Conservation (phyloP, 2,797 vertebrate genomes). For the Prionace glauca region DNA sequence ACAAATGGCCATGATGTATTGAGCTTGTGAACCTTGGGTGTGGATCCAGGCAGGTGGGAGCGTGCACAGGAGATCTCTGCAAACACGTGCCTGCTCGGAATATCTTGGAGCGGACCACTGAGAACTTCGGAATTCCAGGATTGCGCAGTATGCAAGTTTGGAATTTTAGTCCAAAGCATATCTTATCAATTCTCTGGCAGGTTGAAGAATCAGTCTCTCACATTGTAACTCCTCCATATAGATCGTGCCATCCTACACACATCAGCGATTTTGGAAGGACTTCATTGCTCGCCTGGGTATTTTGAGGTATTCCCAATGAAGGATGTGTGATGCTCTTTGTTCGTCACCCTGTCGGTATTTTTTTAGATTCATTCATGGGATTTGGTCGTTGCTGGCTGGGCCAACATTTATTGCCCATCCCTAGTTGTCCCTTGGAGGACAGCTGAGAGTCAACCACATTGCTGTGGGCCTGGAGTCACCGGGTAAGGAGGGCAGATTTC, state of each 20-base stretch:
- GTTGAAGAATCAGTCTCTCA: neutral
- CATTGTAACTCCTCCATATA: neutral
- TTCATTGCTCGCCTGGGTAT: neutral
- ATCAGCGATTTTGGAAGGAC: neutral
- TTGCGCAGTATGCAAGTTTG: neutral
- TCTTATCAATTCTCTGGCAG: neutral
- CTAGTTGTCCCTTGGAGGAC: too few relatives aligned
- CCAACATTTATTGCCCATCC: too few relatives aligned
- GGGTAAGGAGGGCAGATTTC: too few relatives aligned
- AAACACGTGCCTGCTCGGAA: neutral
- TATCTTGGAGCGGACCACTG: neutral
- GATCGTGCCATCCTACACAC: neutral
- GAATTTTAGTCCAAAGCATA: constrained; percentile 1
- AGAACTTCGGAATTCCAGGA: neutral
- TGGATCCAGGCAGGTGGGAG: neutral
- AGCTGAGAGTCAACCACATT: too few relatives aligned
- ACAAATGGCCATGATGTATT: too few relatives aligned
- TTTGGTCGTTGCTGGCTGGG: too few relatives aligned
- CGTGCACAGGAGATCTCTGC: neutral
- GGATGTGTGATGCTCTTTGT: neutral
- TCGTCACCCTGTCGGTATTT: neutral
- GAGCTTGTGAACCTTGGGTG: neutral
- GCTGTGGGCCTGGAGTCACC: too few relatives aligned
- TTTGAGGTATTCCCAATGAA: neutral
- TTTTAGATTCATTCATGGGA: too few relatives aligned